A percentile compares a stretch with the other conserved stretches of the same genome.
phyloP scores from a whole-genome alignment of 2,797 vertebrate species.

The Danio aesculapii region DNA sequence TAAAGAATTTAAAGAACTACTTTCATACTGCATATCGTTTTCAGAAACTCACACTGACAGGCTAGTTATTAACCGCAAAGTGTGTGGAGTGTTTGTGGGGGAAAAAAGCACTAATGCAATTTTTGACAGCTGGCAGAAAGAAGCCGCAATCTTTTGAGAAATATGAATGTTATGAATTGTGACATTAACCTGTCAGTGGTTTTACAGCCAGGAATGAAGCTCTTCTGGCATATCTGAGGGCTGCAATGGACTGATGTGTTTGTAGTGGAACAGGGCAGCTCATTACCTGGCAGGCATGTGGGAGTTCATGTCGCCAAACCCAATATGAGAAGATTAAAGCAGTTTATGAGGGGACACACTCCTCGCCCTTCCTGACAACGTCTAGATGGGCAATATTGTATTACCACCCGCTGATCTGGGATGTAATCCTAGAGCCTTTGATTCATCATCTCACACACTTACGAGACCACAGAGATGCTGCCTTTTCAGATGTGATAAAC shows the following conservation, averaged over 20 bases:
- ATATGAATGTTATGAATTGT: constrained; percentile 72
- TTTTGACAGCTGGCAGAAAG: constrained; percentile 62
- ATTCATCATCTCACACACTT: constrained; percentile 39
- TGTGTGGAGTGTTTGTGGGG: constrained; percentile 38
- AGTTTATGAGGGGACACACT: constrained; percentile 71
- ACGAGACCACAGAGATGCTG: neutral
- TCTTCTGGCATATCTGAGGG: constrained; percentile 51
- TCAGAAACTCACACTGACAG: constrained; percentile 16
- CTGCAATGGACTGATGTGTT: constrained; percentile 57
- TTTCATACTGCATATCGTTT: neutral
- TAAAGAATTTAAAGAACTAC: neutral
- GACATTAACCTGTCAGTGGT: constrained; percentile 73
- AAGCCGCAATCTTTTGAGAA: constrained; percentile 61
- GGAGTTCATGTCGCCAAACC: constrained; percentile 63
- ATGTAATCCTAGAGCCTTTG: constrained; percentile 38
- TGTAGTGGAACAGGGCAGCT: constrained; percentile 63
- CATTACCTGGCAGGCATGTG: constrained; percentile 67
- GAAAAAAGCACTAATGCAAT: constrained; percentile 16
- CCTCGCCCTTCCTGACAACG: constrained; percentile 70
- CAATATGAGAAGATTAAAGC: constrained; percentile 76
- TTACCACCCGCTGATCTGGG: constrained; percentile 34
- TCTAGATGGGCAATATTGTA: constrained; percentile 46
- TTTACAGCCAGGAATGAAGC: constrained; percentile 62
- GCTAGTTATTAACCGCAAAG: constrained; percentile 55
- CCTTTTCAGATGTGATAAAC: constrained; percentile 4